Evolutionary conservation across 1,140 invertebrate genomes (phyloP).

Genomic region (Cotesia typhae): DNA sequence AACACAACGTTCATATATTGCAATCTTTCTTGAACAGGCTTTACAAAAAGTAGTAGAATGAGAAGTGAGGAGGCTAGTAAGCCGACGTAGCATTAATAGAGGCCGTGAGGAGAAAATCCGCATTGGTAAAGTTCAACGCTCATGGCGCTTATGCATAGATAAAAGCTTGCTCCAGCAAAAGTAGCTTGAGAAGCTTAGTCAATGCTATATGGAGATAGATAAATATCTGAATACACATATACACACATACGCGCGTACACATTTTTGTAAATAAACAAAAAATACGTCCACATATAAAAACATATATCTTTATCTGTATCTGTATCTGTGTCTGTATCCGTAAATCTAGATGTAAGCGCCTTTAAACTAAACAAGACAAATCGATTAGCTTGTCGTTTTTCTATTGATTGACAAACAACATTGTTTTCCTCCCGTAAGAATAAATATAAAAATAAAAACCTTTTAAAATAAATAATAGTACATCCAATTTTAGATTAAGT

Average conservation of each 20-base stretch:
- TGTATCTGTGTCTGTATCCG: not conserved
- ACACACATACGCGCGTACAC: not conserved
- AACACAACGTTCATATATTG: slow-evolving; percentile 1
- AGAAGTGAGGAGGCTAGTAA: slow-evolving; percentile 28
- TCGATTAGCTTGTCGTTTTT: too few species aligned
- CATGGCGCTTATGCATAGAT: slow-evolving; percentile 41
- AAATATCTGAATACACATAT: slow-evolving; percentile 4
- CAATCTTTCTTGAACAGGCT: slow-evolving; percentile 19
- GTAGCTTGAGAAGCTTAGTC: slow-evolving; percentile 23
- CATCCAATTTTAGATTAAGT: too few species aligned
- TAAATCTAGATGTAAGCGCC: too few species aligned
- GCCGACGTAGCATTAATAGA: slow-evolving; percentile 42
- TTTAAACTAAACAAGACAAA: too few species aligned
- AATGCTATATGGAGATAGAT: not conserved
- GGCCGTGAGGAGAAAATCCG: slow-evolving; percentile 35
- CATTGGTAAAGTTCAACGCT: slow-evolving; percentile 41
- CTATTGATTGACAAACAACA: too few species aligned
- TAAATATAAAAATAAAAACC: too few species aligned
- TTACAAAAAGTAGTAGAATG: not conserved
- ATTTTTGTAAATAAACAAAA: not conserved
- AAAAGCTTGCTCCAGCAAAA: slow-evolving; percentile 40
- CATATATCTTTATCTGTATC: not conserved
- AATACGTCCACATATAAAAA: not conserved
- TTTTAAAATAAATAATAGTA: too few species aligned
- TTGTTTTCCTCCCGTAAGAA: too few species aligned